Evolutionary conservation across 2,113 vertebrate species (phyloP).

Genomic region (Otolemur garnettii): DNA sequence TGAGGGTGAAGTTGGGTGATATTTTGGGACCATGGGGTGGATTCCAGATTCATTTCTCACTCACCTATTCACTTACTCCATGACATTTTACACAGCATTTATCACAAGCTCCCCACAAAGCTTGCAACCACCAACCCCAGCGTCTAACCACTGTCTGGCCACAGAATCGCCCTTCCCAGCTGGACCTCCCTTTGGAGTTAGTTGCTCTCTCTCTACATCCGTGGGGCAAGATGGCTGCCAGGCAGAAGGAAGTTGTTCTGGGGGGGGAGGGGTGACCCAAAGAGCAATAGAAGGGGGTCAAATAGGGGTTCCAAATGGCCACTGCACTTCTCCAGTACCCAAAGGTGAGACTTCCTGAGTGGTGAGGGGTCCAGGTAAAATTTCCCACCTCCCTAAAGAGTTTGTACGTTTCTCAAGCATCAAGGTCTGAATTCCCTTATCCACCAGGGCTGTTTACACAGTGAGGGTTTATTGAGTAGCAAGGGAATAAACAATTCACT

Average conservation of each 20-base stretch:
- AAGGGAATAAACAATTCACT: not conserved
- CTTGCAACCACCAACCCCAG: not conserved
- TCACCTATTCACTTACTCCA: not conserved
- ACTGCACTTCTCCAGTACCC: not conserved
- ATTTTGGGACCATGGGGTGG: not conserved
- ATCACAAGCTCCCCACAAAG: not conserved
- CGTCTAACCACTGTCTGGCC: not conserved
- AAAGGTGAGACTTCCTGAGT: not conserved
- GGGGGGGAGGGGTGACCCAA: not conserved
- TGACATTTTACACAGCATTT: not conserved
- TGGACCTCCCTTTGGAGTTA: not conserved
- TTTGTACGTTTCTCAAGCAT: not conserved
- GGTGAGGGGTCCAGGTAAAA: not conserved
- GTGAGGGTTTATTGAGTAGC: not conserved
- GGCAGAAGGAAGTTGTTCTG: not conserved
- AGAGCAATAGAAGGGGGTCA: not conserved
- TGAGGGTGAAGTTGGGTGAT: not conserved
- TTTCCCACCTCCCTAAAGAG: not conserved
- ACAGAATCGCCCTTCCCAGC: not conserved
- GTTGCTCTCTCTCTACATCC: not conserved
- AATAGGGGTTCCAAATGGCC: not conserved
- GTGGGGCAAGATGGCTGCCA: not conserved
- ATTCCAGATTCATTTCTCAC: not conserved
- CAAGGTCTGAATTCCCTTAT: not conserved
- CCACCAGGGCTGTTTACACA: not conserved